Base-by-base conservation (phyloP, 2,888 invertebrate genomes). In the Argyra leucocephala region DNA sequence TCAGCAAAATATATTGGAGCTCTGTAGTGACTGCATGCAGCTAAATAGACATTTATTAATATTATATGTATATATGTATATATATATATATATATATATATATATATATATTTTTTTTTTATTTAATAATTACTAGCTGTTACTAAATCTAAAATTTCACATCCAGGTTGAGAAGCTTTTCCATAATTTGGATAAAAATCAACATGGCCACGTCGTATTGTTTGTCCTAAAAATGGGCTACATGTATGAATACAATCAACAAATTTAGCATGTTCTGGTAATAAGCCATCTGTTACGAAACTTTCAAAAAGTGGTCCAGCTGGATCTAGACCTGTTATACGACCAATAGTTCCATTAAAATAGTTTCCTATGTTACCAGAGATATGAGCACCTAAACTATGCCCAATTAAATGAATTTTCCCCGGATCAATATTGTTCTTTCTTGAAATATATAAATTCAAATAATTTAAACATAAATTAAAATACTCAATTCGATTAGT, bases 131-230 rank as follows among this genome's bases (percentile, higher is more conserved):
- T 48, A 48, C 48, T 48, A 12, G 12, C 48, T n/a, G 74, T 69
- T 62, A 74, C 57, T 1, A 77, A 57, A 69, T 79, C 78, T 12
- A 65, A 22, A 6, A 57, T n/a, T n/a, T 66, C 36, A 66, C 80
- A 80, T 2, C 80, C 80, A 0, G 76, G 78, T 67, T 80, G 80
- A 0, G 76, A 70, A 0, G 75, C 65, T 12, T 69, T 67, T 0
- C 80, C 80, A 66, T 71, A 74, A 67, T 78, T 78, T 10, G 77
- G 78, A 71, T 78, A 80, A 63, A 80, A 80, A 58, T 80, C 80
- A 0, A 68, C 74, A 1, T 71, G 72, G 12, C 78, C 80, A 0
- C 79, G 74, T 1, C 76, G 74, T 12, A 74, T 74, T 6, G 71
- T 63, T 66, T 78, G 78, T 0, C 80, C 79, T 63, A 78, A 74